These are phyloP conservation scores for Linnaemya vulpina DNA, from an alignment of 2,888 invertebrate genomes.

Conservation along the genomic window DNA sequence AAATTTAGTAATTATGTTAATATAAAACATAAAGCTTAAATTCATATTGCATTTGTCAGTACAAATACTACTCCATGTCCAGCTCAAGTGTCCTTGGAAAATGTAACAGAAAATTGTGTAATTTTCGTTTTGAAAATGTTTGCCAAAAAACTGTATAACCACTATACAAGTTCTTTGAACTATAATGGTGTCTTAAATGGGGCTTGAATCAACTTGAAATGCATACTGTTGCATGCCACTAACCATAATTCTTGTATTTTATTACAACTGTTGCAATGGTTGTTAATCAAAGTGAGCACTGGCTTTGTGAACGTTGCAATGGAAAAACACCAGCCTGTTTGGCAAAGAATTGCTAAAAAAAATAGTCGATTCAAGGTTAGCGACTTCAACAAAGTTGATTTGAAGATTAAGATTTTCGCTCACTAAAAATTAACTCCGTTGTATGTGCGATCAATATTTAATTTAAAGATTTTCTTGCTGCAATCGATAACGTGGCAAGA, in stretches of 20 bases:
- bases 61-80: too few species aligned
- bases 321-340: slow-evolving; percentile 15
- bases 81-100: slow-evolving; percentile 32
- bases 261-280: slow-evolving; percentile 16
- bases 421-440: neutral
- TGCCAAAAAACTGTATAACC: neutral
- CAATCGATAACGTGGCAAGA: too few species aligned
- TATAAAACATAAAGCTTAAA: neutral
- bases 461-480: too few species aligned
- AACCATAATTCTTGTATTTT: slow-evolving; percentile 12
- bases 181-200: slow-evolving; percentile 30
- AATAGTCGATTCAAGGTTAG: slow-evolving; percentile 61
- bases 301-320: neutral
- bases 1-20: neutral
- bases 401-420: slow-evolving; percentile 24
- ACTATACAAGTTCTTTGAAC: slow-evolving; percentile 32
- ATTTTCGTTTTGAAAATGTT: neutral
- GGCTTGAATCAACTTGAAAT: slow-evolving; percentile 48
- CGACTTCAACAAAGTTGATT: slow-evolving; percentile 44
- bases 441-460: too few species aligned
- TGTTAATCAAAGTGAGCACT: slow-evolving; percentile 37
- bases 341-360: slow-evolving; percentile 28
- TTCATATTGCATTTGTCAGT: neutral
- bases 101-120: slow-evolving; percentile 28
- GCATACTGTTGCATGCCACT: slow-evolving; percentile 44